Evolutionary conservation across 2,888 invertebrate species (phyloP), one percentile per base, ranked within the genome.

Genomic region (Orthonevra nobilis): DNA sequence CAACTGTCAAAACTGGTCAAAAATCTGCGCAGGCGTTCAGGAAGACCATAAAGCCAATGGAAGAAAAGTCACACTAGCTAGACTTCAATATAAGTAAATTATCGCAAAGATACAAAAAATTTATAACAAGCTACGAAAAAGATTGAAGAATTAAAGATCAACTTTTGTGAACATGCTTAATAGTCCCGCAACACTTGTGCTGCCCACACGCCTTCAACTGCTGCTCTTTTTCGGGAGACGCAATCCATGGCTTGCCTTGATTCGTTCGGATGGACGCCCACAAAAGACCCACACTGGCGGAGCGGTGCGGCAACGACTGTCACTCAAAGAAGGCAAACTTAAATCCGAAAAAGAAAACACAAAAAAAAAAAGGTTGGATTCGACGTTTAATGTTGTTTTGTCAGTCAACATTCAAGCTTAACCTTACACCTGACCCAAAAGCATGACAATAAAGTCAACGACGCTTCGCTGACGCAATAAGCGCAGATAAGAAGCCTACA

Each of bases 361-460:
- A 32, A 19, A 19, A 19, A 36, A 28, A 34, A 34, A 34, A 38
- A 38, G 26, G 6, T n/a, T n/a, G n/a, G n/a, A n/a, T n/a, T n/a
- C n/a, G n/a, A 4, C 10, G 20, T 32, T 26, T 17, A 54, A 61
- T 26, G 12, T 20, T 32, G 32, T 44, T 44, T 44, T 64, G 23
- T 46, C 36, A 46, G 28, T 46, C 30, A 10, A 28, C 36, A 46
- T 36, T 46, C 30, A 10, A 28, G 20, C 28, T 17, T 46, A 68
- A 74, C 74, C 74, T 74, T 74, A 74, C 74, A 74, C 74, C 74
- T 74, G 74, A 74, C 74, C 74, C 26, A 68, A 34, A 74, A 68
- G 46, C 23, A 34, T 61, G 74, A 61, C 68, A 46, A 52, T 54
- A 61, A 61, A 54, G 54, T 17, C 32, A 63, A 54, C 44, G 26